Evolutionary conservation across 2,797 vertebrate genomes (phyloP), one percentile per base, ranked within the genome.

Genomic region (Columba guinea): DNA sequence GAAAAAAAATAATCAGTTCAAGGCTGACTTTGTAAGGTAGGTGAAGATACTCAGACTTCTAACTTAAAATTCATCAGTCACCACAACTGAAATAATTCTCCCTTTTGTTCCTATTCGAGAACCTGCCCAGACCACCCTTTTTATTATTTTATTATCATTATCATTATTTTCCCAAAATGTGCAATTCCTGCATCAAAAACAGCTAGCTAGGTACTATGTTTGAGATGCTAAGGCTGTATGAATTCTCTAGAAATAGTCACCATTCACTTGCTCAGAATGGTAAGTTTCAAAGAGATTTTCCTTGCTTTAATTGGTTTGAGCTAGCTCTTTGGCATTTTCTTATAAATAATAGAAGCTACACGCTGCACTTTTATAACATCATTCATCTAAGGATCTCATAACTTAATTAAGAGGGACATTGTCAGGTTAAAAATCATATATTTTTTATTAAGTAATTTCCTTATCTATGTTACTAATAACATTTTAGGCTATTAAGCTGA

Each of bases 391-490:
- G 76, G 74, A 96, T 87, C 95, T 97, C 94, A 96, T 96, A 97
- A 96, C 96, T 97, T 97, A 97, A 97, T 97, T 97, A 97, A 97
- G 91, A 95, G 91, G 84, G 92, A 97, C 94, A 96, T n/a, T 97
- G 97, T 96, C 94, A 96, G 77, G 95, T 97, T 96, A 97, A 96
- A 97, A 97, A 96, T 95, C 95, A 96, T 94, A 96, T 95, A 95
- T 96, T 94, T 96, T 97, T 97, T 91, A 97, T 96, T 96, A 97
- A 95, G 94, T 95, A 97, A 97, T 97, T 97, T 97, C 96, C 97
- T 97, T 97, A 97, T 96, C 97, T 97, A 84, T 90, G 94, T 92
- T 96, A 95, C 95, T 97, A 96, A 96, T 95, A 97, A 97, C 92
- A 96, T 96, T 95, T 93, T 88, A 81, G 84, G 82, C 89, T 96